A percentile compares a stretch with the other conserved stretches of the same genome.
Evolutionary conservation across 2,113 vertebrate genomes (phyloP).

Genomic region (Takifugu flavidus): DNA sequence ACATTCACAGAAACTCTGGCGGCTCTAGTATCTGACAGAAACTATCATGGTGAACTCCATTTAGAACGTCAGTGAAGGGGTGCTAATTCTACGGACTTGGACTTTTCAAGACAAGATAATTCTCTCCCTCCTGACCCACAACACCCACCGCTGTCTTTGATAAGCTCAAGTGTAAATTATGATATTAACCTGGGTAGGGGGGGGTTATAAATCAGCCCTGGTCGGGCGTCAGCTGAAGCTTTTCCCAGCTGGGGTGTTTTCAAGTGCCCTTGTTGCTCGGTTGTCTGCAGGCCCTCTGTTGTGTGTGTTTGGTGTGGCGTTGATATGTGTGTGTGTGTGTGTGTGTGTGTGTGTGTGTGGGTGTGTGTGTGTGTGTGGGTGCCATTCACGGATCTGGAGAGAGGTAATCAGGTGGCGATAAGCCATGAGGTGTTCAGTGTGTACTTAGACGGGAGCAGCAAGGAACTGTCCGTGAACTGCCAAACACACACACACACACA

Average conservation of each 20-base stretch:
- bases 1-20: no score
- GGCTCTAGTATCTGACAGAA: no score
- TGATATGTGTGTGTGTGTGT: slow-evolving; percentile 17
- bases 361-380: slow-evolving; percentile 41
- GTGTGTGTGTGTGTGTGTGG: not conserved
- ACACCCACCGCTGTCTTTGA: slow-evolving; percentile 13
- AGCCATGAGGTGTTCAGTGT: slow-evolving; percentile 53
- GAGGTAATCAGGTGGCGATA: slow-evolving; percentile 68
- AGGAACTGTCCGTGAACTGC: slow-evolving; percentile 63
- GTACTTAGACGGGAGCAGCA: slow-evolving; percentile 75
- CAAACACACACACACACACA: slow-evolving; percentile 2
- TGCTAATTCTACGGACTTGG: not conserved
- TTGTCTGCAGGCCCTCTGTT: slow-evolving; percentile 20
- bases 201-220: slow-evolving; percentile 59
- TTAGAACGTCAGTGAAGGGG: not conserved
- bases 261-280: slow-evolving; percentile 7
- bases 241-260: slow-evolving; percentile 57
- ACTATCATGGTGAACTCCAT: no score
- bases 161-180: slow-evolving; percentile 12
- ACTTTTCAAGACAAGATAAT: not conserved
- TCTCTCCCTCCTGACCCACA: slow-evolving; percentile 1
- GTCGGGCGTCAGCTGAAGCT: slow-evolving; percentile 57
- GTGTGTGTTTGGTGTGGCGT: slow-evolving; percentile 11
- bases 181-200: slow-evolving; percentile 15
- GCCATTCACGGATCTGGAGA: slow-evolving; percentile 62